Base-by-base conservation (phyloP, 2,113 vertebrate genomes). In the Acanthisitta chloris region DNA sequence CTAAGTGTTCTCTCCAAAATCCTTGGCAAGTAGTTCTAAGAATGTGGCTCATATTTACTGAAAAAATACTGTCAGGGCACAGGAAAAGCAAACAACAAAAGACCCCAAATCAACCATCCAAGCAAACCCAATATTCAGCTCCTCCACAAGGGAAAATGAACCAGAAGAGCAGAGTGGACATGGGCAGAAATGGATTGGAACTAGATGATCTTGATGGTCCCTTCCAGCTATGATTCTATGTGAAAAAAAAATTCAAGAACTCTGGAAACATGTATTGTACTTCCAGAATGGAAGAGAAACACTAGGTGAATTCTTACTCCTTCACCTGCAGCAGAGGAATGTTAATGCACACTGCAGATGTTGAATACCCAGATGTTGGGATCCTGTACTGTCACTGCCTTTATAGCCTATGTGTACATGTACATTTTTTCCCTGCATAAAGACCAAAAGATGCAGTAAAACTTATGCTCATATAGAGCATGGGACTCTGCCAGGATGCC, bases 321-420 rank as follows among this genome's bases (percentile, higher is more conserved):
- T 67, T 69, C 20, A 51, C 6, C 6, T 46, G 14, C 7, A 6
- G 15, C 33, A 52, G 51, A 71, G 21, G 16, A 28, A 14, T 24
- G 8, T 6, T 94, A 18, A 20, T 29, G 23, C 19, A n/a, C 14
- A 3, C 36, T 57, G 21, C 36, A 36, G 34, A 28, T 54, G n/a
- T 25, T 62, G 46, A 66, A 51, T 25, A 51, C 10, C 19, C 36
- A 42, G 23, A 28, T 43, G 36, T 33, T 16, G 8, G 33, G 16
- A 70, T 33, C 59, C 40, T 43, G 12, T 16, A 11, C 25, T 71
- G 23, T 58, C 62, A 16, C 12, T 92, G 46, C 23, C 29, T 86
- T 67, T 42, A 36, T 21, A 64, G 8, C 14, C 19, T 34, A 8
- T 6, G 1, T 16, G 20, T 12, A 58, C 0, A 0, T 25, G 6